Conservation (phyloP, 2,888 invertebrate species). For the Luffia ferchaultella region DNA sequence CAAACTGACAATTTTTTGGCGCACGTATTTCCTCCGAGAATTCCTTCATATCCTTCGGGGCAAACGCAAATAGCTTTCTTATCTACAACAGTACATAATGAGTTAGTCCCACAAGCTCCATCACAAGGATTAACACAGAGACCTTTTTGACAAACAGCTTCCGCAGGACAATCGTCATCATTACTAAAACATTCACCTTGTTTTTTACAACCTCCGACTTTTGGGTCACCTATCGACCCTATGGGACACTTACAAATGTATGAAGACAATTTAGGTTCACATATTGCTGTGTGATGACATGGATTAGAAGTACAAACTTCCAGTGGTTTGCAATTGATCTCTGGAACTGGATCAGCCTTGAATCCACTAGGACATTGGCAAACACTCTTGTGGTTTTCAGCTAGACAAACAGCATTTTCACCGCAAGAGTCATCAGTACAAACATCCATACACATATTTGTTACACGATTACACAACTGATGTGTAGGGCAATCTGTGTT, state of each 20-base stretch:
- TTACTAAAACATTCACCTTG: conserved; percentile 79
- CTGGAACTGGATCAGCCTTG: conserved; percentile 82
- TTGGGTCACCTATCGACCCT: conserved; percentile 80
- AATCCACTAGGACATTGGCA: conserved; percentile 90
- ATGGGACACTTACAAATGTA: conserved; percentile 82
- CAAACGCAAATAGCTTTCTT: conserved; percentile 83
- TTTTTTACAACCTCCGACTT: conserved; percentile 72
- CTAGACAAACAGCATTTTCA: conserved; percentile 86
- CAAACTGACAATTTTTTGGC: conserved; percentile 75
- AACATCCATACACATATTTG: conserved; percentile 82
- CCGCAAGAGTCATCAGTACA: conserved; percentile 87
- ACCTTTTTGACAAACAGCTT: conserved; percentile 75
- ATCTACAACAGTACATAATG: conserved; percentile 80
- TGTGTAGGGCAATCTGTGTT: conserved; percentile 83
- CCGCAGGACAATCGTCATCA: conserved; percentile 77
- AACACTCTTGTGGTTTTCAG: conserved; percentile 81
- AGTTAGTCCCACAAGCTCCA: conserved; percentile 81
- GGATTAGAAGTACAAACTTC: conserved; percentile 80
- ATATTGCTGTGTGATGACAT: conserved; percentile 83
- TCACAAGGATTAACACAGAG: conserved; percentile 85
- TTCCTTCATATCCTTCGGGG: conserved; percentile 77
- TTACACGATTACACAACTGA: conserved; percentile 83
- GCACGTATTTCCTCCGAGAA: conserved; percentile 69
- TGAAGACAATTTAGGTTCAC: conserved; percentile 73
- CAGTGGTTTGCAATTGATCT: conserved; percentile 77